Evolutionary conservation across 2,888 invertebrate species (phyloP), one percentile per base, ranked within the genome.

Genomic region (Apamea crenata): DNA sequence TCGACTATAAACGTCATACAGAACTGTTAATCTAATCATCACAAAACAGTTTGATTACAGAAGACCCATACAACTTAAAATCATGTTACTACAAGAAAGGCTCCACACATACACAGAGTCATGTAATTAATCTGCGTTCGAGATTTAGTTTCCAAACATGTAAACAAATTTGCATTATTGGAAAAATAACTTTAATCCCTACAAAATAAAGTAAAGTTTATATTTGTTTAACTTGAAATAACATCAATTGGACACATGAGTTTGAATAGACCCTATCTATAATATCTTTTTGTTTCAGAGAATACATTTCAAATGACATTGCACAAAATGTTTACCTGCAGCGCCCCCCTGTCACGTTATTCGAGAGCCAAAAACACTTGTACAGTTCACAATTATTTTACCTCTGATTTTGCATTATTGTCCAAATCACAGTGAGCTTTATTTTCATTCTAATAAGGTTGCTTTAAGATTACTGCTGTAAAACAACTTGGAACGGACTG

Each of bases 1-100:
- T 90, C 93, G 88, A 78, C 79, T 40, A 80, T 88, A 81, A 88
- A 87, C 69, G 84, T 84, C 86, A 87, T 80, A 82, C 44, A 21
- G 75, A 81, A 87, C 81, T 81, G 85, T 83, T 88, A 86, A 84
- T 81, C 77, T 74, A 63, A 67, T 65, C 16, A 53, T 18, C 72
- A 84, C 32, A 4, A 16, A 44, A 59, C 61, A 85, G 50, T 69
- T n/a, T 47, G 0, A 56, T 40, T 7, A 65, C 80, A 87, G 81
- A 84, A 85, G 87, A 44, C 32, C 47, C n/a, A 67, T 36, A 56
- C 2, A n/a, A 56, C 3, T 53, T 8, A 44, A 63, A 53, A 77
- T 25, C 8, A 0, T 2, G 47, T 18, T 75, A 40, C 16, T 7
- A 8, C 29, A 47, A 14, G 29, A 8, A 50, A 36, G 14, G 18